phyloP scores from a whole-genome alignment of 1,140 invertebrate species.

The Andricus grossulariae region DNA sequence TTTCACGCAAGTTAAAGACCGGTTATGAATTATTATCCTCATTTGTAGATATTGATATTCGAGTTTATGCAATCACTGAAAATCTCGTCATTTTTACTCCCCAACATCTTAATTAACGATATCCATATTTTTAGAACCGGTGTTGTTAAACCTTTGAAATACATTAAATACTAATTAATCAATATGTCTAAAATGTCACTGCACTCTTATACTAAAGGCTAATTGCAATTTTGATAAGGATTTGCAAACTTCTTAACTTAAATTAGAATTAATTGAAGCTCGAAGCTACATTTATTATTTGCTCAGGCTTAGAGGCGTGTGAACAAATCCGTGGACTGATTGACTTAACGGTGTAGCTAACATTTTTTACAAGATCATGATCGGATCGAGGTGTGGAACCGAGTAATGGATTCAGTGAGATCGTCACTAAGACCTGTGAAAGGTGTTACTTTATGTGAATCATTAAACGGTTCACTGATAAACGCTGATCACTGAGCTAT shows the following conservation, averaged over 20 bases:
- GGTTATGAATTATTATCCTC: slow-evolving; percentile 6
- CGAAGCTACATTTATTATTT: slow-evolving; percentile 4
- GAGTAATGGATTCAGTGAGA: slow-evolving; percentile 5
- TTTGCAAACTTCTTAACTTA: neutral
- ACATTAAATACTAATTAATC: neutral
- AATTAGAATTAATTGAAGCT: slow-evolving; percentile 6
- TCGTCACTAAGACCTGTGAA: slow-evolving; percentile 5
- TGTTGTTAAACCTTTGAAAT: neutral
- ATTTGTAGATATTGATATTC: slow-evolving; percentile 10
- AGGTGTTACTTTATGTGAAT: neutral
- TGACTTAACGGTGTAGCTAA: slow-evolving; percentile 13
- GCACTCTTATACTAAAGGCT: neutral
- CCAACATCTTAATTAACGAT: neutral
- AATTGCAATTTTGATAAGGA: neutral
- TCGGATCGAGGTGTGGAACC: slow-evolving; percentile 11
- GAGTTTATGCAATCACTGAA: neutral
- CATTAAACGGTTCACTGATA: neutral
- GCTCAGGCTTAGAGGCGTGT: slow-evolving; percentile 9
- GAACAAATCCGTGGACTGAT: neutral
- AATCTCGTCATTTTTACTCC: neutral
- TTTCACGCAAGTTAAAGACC: slow-evolving; percentile 4
- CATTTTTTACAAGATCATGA: neutral
- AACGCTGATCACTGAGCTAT: neutral
- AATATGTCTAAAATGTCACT: neutral
- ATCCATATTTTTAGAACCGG: neutral